These are phyloP conservation scores for Melinopterus prodromus DNA, from an alignment of 2,888 invertebrate genomes.

Conservation along the genomic window DNA sequence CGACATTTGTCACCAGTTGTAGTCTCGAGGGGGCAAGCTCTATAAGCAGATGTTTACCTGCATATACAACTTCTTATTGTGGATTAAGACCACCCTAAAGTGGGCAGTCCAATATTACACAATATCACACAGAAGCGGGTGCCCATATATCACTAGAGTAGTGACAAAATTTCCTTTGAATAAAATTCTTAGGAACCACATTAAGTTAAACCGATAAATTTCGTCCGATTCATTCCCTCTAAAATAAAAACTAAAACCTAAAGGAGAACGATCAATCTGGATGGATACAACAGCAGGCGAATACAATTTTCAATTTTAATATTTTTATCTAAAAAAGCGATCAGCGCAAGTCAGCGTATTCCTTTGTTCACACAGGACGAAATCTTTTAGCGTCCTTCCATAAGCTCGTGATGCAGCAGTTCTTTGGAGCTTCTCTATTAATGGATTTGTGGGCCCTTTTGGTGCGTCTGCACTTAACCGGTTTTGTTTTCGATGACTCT, in stretches of 20 bases:
- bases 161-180: neutral
- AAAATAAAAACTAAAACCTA: neutral
- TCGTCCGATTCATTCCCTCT: neutral
- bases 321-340: constrained; percentile 24
- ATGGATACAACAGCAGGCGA: neutral
- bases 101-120: neutral
- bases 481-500: neutral
- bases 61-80: neutral
- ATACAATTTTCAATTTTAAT: constrained; percentile 25
- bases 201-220: neutral
- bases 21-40: neutral
- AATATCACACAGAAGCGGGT: neutral
- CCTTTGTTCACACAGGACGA: constrained; percentile 10
- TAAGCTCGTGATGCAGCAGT: constrained; percentile 16
- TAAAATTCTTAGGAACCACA: neutral
- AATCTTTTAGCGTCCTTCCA: constrained; percentile 5
- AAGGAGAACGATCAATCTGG: neutral
- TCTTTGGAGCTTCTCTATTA: constrained; percentile 1
- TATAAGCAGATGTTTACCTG: neutral
- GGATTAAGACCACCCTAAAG: neutral
- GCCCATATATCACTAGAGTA: neutral
- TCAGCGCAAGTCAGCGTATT: constrained; percentile 21
- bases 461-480: constrained; percentile 14
- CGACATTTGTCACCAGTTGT: neutral
- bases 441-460: constrained; percentile 18